Percentiles rank a stretch among this genome's conserved stretches.
These are phyloP conservation scores for Ceratina japonica DNA, from an alignment of 1,140 invertebrate genomes.

Conservation along the genomic window DNA sequence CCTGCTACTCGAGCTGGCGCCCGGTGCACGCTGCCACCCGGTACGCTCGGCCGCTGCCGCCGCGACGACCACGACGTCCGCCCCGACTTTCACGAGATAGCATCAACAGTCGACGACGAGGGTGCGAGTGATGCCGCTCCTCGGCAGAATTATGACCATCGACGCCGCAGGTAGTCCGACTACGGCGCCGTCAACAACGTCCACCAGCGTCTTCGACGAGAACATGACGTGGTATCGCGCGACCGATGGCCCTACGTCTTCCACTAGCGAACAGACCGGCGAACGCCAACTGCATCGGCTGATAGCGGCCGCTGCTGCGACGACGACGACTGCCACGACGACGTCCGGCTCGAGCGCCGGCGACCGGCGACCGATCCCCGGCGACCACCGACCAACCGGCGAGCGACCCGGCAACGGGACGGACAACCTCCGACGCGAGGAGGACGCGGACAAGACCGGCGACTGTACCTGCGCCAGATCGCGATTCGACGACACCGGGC, in stretches of 20 bases:
- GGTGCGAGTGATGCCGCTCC: conserved; percentile 75
- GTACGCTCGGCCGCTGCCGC: conserved; percentile 42
- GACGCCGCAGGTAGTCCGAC: conserved; percentile 74
- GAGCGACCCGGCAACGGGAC: background rate
- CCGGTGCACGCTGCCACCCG: conserved; percentile 58
- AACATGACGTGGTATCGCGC: conserved; percentile 75
- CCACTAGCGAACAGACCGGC: conserved; percentile 43
- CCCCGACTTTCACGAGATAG: conserved; percentile 65
- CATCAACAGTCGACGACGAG: conserved; percentile 67
- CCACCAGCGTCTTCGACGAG: conserved; percentile 72
- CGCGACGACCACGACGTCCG: conserved; percentile 31
- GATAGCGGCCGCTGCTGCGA: background rate
- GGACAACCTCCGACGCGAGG: background rate
- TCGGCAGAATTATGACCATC: conserved; percentile 72
- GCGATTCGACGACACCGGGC: background rate
- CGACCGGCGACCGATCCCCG: conserved; percentile 4
- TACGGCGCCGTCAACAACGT: conserved; percentile 53
- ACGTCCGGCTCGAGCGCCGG: background rate
- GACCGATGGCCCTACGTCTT: conserved; percentile 56
- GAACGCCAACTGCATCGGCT: conserved; percentile 13
- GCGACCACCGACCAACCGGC: background rate
- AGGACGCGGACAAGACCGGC: background rate
- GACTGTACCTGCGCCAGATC: conserved; percentile 30
- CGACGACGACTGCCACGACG: background rate
- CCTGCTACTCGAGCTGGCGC: conserved; percentile 65